Conservation (phyloP, 2,113 vertebrate species). For the Eulemur macaco region DNA sequence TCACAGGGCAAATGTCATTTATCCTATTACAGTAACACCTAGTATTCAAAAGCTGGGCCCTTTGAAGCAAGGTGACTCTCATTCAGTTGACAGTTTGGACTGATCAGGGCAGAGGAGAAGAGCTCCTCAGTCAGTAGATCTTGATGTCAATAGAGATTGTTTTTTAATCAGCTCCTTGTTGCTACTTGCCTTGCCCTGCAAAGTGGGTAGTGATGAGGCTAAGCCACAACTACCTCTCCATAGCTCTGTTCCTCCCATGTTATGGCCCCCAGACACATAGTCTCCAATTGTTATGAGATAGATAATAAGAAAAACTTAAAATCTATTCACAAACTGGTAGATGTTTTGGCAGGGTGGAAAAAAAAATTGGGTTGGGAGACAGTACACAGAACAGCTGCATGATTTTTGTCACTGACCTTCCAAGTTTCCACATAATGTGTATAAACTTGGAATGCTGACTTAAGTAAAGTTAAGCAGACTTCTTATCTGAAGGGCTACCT, state of each 20-base stretch:
- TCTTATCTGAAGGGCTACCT: background rate
- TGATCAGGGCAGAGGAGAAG: background rate
- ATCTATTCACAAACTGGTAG: background rate
- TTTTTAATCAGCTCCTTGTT: slow-evolving; percentile 14
- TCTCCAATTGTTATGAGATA: background rate
- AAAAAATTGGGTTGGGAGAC: background rate
- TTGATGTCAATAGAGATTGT: slow-evolving; percentile 1
- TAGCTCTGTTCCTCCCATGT: background rate
- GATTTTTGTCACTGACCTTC: background rate
- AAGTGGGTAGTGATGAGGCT: background rate
- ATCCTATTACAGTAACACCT: slow-evolving; percentile 17
- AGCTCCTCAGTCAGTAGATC: background rate
- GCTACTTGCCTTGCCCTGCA: background rate
- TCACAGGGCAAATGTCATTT: slow-evolving; percentile 41
- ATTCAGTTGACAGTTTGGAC: background rate
- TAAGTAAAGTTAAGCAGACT: background rate
- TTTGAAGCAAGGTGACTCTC: background rate
- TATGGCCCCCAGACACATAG: background rate
- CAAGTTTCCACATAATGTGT: background rate
- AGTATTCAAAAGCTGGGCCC: background rate
- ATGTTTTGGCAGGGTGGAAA: background rate
- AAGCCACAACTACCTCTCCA: background rate
- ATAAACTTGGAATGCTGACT: background rate
- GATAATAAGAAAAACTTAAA: slow-evolving; percentile 20
- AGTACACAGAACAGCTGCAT: background rate